A percentile compares a stretch with the other conserved stretches of the same genome.
Evolutionary conservation across 2,888 invertebrate species (phyloP).

Genomic region (Quadroppia sp.): DNA sequence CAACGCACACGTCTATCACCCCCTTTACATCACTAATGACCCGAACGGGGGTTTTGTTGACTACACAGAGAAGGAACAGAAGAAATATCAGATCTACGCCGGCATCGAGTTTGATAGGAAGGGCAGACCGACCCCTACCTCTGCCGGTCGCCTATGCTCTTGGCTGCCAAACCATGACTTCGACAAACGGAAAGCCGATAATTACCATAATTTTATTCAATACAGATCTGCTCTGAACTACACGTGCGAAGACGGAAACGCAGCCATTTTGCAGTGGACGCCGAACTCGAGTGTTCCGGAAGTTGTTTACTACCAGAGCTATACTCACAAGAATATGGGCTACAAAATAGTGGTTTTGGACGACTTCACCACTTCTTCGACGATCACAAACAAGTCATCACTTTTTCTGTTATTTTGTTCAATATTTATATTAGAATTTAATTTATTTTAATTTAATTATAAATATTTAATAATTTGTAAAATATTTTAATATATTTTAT

Average conservation of each 20-base stretch:
- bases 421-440: too few species aligned
- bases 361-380: too few species aligned
- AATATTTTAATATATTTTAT: too few species aligned
- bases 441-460: too few species aligned
- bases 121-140: constrained; percentile 68
- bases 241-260: constrained; percentile 69
- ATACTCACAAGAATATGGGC: constrained; percentile 82
- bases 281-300: constrained; percentile 81
- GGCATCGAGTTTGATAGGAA: constrained; percentile 68
- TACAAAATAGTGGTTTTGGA: constrained; percentile 80
- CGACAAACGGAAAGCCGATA: constrained; percentile 64
- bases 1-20: constrained; percentile 77
- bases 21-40: constrained; percentile 84
- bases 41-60: constrained; percentile 82
- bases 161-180: constrained; percentile 58
- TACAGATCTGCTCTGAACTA: constrained; percentile 79
- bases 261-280: constrained; percentile 70
- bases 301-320: constrained; percentile 85
- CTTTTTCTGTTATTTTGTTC: too few species aligned
- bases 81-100: constrained; percentile 76
- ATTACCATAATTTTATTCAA: constrained; percentile 81
- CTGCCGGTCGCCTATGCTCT: constrained; percentile 76
- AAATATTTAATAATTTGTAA: too few species aligned
- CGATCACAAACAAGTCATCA: too few species aligned
- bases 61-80: constrained; percentile 72